Evolutionary conservation across 2,888 invertebrate genomes (phyloP).

Genomic region (Volucella bombylans): DNA sequence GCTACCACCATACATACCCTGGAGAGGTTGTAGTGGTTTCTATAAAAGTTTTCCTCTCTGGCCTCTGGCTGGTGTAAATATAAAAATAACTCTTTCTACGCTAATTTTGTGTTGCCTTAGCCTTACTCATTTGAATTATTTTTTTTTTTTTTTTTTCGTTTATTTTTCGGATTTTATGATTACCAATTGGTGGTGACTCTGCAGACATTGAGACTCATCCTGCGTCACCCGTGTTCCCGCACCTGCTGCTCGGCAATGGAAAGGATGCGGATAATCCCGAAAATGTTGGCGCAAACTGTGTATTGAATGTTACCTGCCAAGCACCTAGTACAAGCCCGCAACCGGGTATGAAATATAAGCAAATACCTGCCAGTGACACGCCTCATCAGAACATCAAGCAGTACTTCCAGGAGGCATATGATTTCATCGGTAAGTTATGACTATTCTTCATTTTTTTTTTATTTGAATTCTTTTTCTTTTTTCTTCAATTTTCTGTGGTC

Average conservation of each 20-base stretch:
- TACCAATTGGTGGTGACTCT: conserved; percentile 53
- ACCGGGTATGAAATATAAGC: conserved; percentile 88
- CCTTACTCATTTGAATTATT: conserved; percentile 59
- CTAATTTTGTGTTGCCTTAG: conserved; percentile 59
- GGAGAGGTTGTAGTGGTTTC: conserved; percentile 53
- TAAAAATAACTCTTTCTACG: conserved; percentile 69
- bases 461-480: neutral
- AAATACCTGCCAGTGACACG: conserved; percentile 92
- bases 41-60: conserved; percentile 40
- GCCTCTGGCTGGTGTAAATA: conserved; percentile 15
- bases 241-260: conserved; percentile 91
- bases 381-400: conserved; percentile 93
- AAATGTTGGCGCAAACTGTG: conserved; percentile 89
- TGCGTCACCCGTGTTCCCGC: conserved; percentile 90
- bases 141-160: conserved; percentile 31
- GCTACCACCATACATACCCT: too few relatives aligned
- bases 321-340: conserved; percentile 85
- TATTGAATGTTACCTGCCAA: conserved; percentile 91
- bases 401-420: conserved; percentile 93
- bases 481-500: neutral
- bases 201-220: conserved; percentile 89
- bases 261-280: conserved; percentile 89
- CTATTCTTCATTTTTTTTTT: conserved; percentile 11
- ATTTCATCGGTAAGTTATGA: conserved; percentile 89
- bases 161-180: conserved; percentile 21